Base-by-base conservation (phyloP, 1,140 invertebrate species). In the Solen grandis region DNA sequence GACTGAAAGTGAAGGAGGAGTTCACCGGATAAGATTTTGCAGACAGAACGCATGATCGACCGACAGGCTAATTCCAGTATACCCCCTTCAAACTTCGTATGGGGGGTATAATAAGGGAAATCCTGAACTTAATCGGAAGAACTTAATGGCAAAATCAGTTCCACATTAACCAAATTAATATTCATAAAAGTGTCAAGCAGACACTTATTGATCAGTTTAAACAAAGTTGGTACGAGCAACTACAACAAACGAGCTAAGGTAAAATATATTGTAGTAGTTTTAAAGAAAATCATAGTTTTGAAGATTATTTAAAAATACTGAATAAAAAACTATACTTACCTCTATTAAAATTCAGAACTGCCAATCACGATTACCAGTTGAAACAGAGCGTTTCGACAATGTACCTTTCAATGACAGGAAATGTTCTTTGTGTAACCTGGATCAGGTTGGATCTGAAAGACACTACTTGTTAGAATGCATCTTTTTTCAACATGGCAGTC, bases 21-120 rank as follows among this genome's bases (percentile, higher is more conserved):
- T n/a, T n/a, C n/a, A n/a, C n/a, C n/a, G n/a, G n/a, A n/a, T n/a
- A n/a, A n/a, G n/a, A n/a, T n/a, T n/a, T n/a, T n/a, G n/a, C n/a
- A n/a, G n/a, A n/a, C n/a, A n/a, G n/a, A n/a, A n/a, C n/a, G n/a
- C n/a, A n/a, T n/a, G n/a, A n/a, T n/a, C n/a, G n/a, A n/a, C n/a
- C n/a, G n/a, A n/a, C n/a, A n/a, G n/a, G n/a, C n/a, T n/a, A n/a
- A n/a, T n/a, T n/a, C n/a, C n/a, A n/a, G n/a, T n/a, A n/a, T n/a
- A n/a, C n/a, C n/a, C n/a, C n/a, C n/a, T n/a, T n/a, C n/a, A n/a
- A n/a, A n/a, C n/a, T n/a, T n/a, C n/a, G n/a, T n/a, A n/a, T n/a
- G n/a, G n/a, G n/a, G n/a, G 31, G 33, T 57, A 74, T 60, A 74
- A 74, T 72, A 14, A 57, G 59, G 59, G 35, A 74, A 62, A 74